Conservation (phyloP, 23 tunicate species). For the Halocynthia aurantium region DNA sequence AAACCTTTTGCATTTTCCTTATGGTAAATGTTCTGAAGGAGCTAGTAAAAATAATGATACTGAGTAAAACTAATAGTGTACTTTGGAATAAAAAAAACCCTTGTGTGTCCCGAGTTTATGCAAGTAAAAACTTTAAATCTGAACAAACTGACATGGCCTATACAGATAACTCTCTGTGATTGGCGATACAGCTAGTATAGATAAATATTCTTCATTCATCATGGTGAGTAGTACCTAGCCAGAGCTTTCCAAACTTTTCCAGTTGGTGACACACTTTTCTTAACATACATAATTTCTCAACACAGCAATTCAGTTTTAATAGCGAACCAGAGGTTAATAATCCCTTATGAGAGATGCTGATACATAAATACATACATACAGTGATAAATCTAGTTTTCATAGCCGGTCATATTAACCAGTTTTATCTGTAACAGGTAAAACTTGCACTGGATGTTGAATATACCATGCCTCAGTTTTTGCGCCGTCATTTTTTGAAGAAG, state of each 20-base stretch:
- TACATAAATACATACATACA: background rate
- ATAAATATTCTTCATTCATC: background rate
- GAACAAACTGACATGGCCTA: no score
- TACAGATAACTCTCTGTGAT: no score
- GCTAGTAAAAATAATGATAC: background rate
- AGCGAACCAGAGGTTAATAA: no score
- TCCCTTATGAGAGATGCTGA: no score
- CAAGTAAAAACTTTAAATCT: no score
- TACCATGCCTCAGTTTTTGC: constrained; percentile 57
- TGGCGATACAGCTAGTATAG: no score
- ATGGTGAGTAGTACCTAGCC: background rate
- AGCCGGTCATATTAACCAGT: background rate
- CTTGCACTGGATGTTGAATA: constrained; percentile 84
- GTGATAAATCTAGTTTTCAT: background rate
- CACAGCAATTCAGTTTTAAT: no score
- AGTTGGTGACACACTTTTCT: no score
- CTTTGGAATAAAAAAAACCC: no score
- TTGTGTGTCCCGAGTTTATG: no score
- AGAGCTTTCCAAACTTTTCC: background rate
- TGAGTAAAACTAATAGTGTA: no score
- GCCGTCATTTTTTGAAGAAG: constrained; percentile 40
- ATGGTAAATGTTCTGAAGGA: background rate
- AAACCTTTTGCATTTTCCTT: background rate
- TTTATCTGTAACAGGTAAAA: constrained; percentile 39
- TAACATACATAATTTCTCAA: no score